Base-by-base conservation (phyloP, 2,797 vertebrate genomes). In the Scarus forsteni region DNA sequence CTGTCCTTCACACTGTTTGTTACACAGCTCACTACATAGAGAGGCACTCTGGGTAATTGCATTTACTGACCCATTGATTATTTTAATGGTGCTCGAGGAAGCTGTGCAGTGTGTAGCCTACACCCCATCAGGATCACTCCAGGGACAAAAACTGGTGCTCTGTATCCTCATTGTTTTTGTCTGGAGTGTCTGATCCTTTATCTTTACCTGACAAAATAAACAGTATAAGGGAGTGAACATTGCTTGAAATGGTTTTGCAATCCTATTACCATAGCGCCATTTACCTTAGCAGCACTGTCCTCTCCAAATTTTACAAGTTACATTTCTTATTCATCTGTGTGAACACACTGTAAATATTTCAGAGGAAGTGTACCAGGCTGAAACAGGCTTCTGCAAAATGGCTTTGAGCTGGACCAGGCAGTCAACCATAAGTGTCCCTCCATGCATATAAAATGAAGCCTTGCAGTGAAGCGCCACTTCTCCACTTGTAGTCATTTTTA, bases 1-100 rank as follows among this genome's bases (percentile, higher is more conserved):
- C 54, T 36, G 3, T 74, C 59, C 75, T 45, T 60, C 59, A 58
- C 45, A 3, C 51, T 73, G 60, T 68, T 78, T 60, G 72, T 59
- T 54, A 49, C 48, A 62, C 55, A 73, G 59, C 54, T 77, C 60
- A 9, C 60, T 49, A 35, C 73, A 81, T 69, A 60, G 34, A 71
- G 79, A 64, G 87, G 89, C 92, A 93, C 93, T 95, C 89, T 90
- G 68, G 63, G 80, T 94, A 91, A 95, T 94, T 90, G 88, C 74
- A 90, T 93, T 92, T 77, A 59, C 75, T 70, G 57, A 49, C 68
- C 74, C 71, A 93, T 92, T 93, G 91, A 93, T 94, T 92, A 85
- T 76, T 75, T 81, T 90, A 88, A 92, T 90, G 87, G 83, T 78
- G 77, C 60, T 88, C 71, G 39, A 49, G 27, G 27, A 27, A 74